A percentile compares a stretch with the other conserved stretches of the same genome.
phyloP scores from a whole-genome alignment of 2,888 invertebrate species.

The Epinotia ramella region DNA sequence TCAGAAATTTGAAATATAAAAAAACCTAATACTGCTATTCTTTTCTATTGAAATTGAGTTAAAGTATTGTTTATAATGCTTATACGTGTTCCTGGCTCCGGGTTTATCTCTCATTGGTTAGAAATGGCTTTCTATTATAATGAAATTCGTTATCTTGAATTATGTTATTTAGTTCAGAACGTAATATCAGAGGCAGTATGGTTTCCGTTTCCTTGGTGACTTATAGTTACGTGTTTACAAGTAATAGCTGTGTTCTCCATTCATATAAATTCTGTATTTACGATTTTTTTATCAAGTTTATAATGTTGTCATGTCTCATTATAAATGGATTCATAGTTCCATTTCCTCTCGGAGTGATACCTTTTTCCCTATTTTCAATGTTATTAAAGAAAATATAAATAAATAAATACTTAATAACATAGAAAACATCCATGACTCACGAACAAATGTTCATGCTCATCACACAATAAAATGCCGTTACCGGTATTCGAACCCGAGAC shows the following conservation, averaged over 20 bases:
- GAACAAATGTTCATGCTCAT: too few species aligned
- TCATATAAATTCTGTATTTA: not conserved
- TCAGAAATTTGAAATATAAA: too few species aligned
- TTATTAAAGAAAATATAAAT: too few species aligned
- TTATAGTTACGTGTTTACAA: not conserved
- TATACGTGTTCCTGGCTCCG: conserved; percentile 11
- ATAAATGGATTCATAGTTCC: not conserved
- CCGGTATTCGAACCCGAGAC: too few species aligned
- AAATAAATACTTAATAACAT: too few species aligned
- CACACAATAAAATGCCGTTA: too few species aligned
- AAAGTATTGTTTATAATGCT: not conserved
- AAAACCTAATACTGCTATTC: too few species aligned
- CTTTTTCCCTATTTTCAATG: too few species aligned
- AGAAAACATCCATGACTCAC: too few species aligned
- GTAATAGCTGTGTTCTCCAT: not conserved
- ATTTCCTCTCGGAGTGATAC: not conserved
- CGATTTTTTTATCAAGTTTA: not conserved
- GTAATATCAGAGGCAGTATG: conserved; percentile 16
- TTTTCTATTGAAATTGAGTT: not conserved
- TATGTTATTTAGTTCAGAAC: conserved; percentile 19
- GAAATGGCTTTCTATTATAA: conserved; percentile 43
- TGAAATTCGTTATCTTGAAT: conserved; percentile 35
- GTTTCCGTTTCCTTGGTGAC: conserved; percentile 12
- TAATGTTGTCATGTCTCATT: not conserved
- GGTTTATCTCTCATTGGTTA: conserved; percentile 42